Evolutionary conservation across 2,888 invertebrate genomes (phyloP).

Genomic region (Cantharis nigra): DNA sequence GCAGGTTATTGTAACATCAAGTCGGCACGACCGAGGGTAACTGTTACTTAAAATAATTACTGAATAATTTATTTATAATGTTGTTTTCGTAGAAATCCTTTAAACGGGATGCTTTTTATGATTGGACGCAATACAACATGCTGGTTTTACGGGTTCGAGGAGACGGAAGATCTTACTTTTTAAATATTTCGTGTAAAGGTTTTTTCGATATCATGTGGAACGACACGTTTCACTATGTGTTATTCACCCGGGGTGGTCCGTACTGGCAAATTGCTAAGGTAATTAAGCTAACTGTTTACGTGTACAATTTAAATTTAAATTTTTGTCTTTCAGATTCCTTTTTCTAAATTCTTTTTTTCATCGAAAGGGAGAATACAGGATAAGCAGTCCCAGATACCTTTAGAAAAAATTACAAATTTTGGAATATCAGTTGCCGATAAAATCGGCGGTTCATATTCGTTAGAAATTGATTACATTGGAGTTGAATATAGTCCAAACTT

Average conservation of each 20-base stretch:
- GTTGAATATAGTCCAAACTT: conserved; percentile 80
- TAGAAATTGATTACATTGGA: conserved; percentile 94
- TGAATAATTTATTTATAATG: neutral
- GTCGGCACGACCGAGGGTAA: conserved; percentile 68
- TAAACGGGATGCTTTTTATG: conserved; percentile 67
- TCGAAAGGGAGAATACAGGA: conserved; percentile 89
- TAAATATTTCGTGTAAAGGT: conserved; percentile 78
- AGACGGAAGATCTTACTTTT: conserved; percentile 88
- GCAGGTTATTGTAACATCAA: conserved; percentile 84
- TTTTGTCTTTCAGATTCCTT: conserved; percentile 79
- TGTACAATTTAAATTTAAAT: neutral
- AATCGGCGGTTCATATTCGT: conserved; percentile 79
- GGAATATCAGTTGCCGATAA: conserved; percentile 84
- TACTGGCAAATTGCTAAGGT: conserved; percentile 95
- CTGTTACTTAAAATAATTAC: conserved; percentile 26
- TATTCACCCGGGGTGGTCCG: conserved; percentile 96
- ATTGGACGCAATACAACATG: conserved; percentile 81
- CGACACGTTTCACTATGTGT: conserved; percentile 81
- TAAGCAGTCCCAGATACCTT: conserved; percentile 67
- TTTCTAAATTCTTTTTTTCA: conserved; percentile 86
- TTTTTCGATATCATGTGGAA: conserved; percentile 87
- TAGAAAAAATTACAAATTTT: conserved; percentile 70
- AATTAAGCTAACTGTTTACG: conserved; percentile 29
- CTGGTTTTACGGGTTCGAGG: conserved; percentile 83
- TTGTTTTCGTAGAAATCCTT: conserved; percentile 74